Conservation (phyloP, 2,113 vertebrate species). For the Paralichthys olivaceus region DNA sequence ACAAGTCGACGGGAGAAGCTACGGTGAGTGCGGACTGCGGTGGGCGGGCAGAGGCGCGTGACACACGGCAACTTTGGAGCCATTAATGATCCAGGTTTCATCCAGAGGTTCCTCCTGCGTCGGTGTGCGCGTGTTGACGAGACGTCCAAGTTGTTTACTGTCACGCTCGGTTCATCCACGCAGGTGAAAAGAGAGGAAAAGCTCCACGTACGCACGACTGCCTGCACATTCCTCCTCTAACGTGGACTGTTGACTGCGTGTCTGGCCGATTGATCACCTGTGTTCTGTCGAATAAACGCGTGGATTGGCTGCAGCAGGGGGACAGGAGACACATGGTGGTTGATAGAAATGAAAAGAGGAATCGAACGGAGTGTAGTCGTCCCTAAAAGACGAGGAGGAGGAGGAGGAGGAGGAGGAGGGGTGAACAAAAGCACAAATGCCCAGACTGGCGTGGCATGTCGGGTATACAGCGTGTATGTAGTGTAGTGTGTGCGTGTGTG, state of each 20-base stretch:
- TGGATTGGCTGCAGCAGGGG: not conserved
- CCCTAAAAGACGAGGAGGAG: constrained; percentile 44
- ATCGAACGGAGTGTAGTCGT: constrained; percentile 50
- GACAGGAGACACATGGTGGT: not conserved
- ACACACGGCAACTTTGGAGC: constrained; percentile 70
- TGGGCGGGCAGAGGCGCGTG: constrained; percentile 61
- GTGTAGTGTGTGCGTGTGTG: not conserved
- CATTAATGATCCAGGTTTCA: constrained; percentile 36
- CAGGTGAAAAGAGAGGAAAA: constrained; percentile 49
- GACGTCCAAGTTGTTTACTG: constrained; percentile 33
- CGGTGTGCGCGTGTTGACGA: not conserved
- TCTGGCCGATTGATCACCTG: constrained; percentile 18
- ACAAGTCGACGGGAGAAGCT: constrained; percentile 50
- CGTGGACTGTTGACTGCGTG: constrained; percentile 59
- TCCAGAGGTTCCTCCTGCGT: constrained; percentile 1
- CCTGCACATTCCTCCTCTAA: constrained; percentile 46
- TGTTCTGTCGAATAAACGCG: constrained; percentile 22
- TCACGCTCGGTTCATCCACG: constrained; percentile 1
- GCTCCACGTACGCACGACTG: constrained; percentile 68
- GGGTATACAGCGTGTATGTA: constrained; percentile 35
- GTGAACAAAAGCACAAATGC: constrained; percentile 66
- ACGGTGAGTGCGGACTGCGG: constrained; percentile 60
- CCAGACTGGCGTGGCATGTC: constrained; percentile 71
- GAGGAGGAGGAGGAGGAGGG: constrained; percentile 54
- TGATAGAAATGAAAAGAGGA: constrained; percentile 14